Conservation (phyloP, 1,140 invertebrate genomes). For the Macrobrachium nipponense region DNA sequence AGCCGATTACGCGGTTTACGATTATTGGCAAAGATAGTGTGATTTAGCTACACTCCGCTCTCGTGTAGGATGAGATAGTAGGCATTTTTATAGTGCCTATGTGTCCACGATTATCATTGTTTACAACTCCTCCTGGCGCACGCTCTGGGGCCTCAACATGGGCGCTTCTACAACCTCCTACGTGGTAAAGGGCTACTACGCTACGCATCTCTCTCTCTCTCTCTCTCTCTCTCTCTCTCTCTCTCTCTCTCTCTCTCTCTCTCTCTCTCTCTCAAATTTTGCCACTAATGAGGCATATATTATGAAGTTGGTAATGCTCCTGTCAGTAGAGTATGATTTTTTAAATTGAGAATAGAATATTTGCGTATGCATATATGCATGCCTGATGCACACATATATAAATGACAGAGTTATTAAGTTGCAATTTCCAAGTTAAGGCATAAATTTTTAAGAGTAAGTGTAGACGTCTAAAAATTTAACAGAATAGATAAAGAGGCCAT, state of each 20-base stretch:
- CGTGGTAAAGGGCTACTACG: background rate
- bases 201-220: conserved; percentile 8
- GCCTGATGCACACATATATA: too few relatives aligned
- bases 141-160: background rate
- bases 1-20: conserved; percentile 13
- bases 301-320: too few relatives aligned
- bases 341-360: too few relatives aligned
- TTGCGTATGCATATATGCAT: background rate
- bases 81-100: conserved; percentile 43
- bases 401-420: too few relatives aligned
- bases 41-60: conserved; percentile 31
- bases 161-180: background rate
- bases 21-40: conserved; percentile 35
- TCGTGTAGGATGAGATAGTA: conserved; percentile 43
- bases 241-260: conserved; percentile 15
- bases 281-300: too few relatives aligned
- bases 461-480: too few relatives aligned
- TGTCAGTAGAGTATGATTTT: too few relatives aligned
- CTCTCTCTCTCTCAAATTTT: background rate
- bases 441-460: too few relatives aligned
- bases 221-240: conserved; percentile 7
- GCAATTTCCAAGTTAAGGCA: too few relatives aligned
- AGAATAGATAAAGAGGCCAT: too few relatives aligned
- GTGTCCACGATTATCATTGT: conserved; percentile 36
- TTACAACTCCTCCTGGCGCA: background rate